Evolutionary conservation across 2,888 invertebrate species (phyloP).

Genomic region (Acrobeloides nanus): DNA sequence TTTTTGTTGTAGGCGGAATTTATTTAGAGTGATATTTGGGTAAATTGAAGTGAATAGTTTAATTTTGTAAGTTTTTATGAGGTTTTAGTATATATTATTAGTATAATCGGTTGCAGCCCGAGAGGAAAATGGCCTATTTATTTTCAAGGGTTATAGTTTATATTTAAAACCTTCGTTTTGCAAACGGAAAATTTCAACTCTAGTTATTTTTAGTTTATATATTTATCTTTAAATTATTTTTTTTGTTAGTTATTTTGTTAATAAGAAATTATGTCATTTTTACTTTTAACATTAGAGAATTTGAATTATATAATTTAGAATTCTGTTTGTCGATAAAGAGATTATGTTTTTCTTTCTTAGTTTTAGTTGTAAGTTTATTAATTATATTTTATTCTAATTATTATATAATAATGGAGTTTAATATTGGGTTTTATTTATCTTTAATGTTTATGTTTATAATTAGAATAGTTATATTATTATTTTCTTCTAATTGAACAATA

Average conservation of each 20-base stretch:
- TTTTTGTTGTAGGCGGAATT: neutral
- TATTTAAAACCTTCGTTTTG: no score
- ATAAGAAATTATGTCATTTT: conserved; percentile 4
- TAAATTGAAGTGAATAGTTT: neutral
- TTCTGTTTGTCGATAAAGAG: no score
- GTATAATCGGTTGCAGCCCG: no score
- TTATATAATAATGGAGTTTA: conserved; percentile 2
- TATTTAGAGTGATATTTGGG: neutral
- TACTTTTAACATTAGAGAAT: conserved; percentile 2
- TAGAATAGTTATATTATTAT: conserved; percentile 4
- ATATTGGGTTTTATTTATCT: conserved; percentile 1
- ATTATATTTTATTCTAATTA: conserved; percentile 6
- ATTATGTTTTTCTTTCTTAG: conserved; percentile 5
- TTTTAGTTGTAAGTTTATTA: conserved; percentile 6
- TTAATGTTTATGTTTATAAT: conserved; percentile 4
- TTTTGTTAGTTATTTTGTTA: conserved; percentile 7
- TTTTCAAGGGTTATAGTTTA: no score
- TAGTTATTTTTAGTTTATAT: conserved; percentile 1
- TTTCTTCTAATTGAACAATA: conserved; percentile 4
- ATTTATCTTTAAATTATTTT: conserved; percentile 2
- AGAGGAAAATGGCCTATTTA: no score
- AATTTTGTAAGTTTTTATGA: no score
- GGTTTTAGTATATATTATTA: no score
- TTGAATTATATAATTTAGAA: no score
- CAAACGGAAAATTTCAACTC: no score